Conservation (phyloP, 1,140 invertebrate genomes). For the Nomia melanderi region DNA sequence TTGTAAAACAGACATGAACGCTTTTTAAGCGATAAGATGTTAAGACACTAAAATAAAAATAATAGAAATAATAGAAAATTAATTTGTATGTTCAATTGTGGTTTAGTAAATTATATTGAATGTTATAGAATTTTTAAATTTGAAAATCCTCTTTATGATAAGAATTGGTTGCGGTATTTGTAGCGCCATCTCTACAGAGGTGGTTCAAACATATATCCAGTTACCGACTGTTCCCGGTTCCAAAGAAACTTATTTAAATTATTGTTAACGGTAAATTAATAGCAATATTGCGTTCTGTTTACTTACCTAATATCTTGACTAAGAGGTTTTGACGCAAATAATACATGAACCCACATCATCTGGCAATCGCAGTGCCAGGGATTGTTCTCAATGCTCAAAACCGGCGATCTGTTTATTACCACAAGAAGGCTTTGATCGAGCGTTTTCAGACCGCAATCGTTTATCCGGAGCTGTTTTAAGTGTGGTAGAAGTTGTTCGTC, state of each 20-base stretch:
- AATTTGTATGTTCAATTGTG: too few relatives aligned
- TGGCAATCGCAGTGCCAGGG: conserved; percentile 79
- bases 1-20: too few relatives aligned
- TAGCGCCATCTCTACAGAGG: neutral
- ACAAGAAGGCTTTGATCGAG: conserved; percentile 65
- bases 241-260: neutral
- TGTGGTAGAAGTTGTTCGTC: conserved; percentile 64
- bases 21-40: too few relatives aligned
- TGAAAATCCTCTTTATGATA: neutral
- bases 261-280: rapidly evolving
- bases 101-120: too few relatives aligned
- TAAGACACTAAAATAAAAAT: too few relatives aligned
- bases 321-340: conserved; percentile 67
- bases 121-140: neutral
- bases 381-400: conserved; percentile 76
- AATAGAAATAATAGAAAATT: too few relatives aligned
- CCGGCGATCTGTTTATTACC: conserved; percentile 70
- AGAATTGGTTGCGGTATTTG: conserved; percentile 16
- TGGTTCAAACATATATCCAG: neutral
- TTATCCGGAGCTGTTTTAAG: conserved; percentile 70
- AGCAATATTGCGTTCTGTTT: neutral
- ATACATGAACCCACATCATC: conserved; percentile 74
- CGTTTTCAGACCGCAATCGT: conserved; percentile 67
- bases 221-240: neutral
- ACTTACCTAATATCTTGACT: conserved; percentile 74